Evolutionary conservation across 2,888 invertebrate genomes (phyloP), one percentile per base, ranked within the genome.

Genomic region (Bibio marci): DNA sequence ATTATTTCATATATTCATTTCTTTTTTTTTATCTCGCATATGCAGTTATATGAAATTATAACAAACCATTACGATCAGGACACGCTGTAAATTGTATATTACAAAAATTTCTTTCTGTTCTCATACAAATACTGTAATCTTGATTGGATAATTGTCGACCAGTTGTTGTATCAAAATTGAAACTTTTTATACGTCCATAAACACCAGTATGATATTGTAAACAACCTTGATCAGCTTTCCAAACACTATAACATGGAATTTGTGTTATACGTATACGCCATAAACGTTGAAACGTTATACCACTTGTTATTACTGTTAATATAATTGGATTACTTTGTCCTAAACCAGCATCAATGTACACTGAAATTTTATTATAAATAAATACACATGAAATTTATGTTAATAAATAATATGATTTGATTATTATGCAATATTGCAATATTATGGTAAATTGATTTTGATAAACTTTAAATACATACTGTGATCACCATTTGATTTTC

Each of bases 71-170:
- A 51, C 72, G 62, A 52, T 83, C 77, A 2, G 70, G 59, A 49
- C 86, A 87, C 4, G 76, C 71, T 13, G 75, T 76, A 53, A 87
- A 87, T 50, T 85, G 85, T 34, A 87, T 78, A 0, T 83, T 80
- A 49, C 88, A 90, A 54, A 87, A 87, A 55, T 86, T 88, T 43
- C 79, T 69, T 56, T 88, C 88, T 53, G 77, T 79, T 25, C 88
- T 63, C 30, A 88, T 70, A 55, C 88, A 90, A 45, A 86, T 76
- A 45, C 83, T 80, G 56, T 90, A 90, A 57, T 88, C 87, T 56
- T 88, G 86, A 58, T 86, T 87, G 40, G 86, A 85, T 14, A 88
- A 68, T 52, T 87, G 85, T 3, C 79, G 63, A 0, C 87, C 87
- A 1, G 69, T 69, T 1, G 65, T 64, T 0, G 79, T 71, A 47